Conservation (phyloP, 2,888 invertebrate species). For the Adineta ricciae region DNA sequence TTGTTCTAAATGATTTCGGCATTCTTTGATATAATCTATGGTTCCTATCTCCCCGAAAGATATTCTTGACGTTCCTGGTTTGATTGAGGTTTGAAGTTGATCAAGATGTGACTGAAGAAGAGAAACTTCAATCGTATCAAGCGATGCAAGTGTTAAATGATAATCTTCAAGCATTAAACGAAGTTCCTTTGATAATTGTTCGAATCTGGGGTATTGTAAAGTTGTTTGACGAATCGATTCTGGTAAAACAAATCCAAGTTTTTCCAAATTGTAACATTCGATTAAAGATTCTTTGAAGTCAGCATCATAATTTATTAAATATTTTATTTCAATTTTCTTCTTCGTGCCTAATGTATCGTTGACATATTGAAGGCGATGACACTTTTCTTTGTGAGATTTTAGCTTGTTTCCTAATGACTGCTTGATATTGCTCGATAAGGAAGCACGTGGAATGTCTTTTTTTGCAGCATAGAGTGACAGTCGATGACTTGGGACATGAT, state of each 20-base stretch:
- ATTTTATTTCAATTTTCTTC: constrained; percentile 15
- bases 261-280: not conserved
- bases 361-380: not conserved
- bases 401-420: not conserved
- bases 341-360: not conserved
- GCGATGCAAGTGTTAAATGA: not conserved
- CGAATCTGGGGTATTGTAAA: not conserved
- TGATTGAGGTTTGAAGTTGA: not conserved
- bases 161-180: not conserved
- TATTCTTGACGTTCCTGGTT: constrained; percentile 1
- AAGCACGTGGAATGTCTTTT: not conserved
- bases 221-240: not conserved
- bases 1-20: not conserved
- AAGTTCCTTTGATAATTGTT: not conserved
- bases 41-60: not conserved
- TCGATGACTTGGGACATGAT: not conserved
- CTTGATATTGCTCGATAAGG: not conserved
- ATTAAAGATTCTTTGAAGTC: constrained; percentile 12
- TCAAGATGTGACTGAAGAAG: not conserved
- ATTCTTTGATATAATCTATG: not conserved
- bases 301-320: not conserved
- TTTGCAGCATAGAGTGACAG: not conserved
- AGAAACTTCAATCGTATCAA: not conserved
- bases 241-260: not conserved
- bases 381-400: not conserved